Base-by-base conservation (phyloP, 1,140 invertebrate species). In the Druon quercuslanigerum region DNA sequence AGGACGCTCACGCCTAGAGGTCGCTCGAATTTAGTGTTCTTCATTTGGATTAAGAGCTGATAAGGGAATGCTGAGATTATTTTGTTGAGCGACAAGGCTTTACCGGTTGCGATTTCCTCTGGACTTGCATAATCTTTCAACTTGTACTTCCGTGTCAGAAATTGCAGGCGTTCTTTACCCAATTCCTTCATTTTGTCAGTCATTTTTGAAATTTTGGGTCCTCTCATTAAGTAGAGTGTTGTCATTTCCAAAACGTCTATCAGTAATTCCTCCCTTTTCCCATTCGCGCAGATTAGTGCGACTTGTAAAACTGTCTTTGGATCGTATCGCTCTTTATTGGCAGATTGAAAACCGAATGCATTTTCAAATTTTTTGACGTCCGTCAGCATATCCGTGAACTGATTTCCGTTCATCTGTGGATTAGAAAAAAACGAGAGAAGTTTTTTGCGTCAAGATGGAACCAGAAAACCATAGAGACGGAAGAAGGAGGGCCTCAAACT, bases 81-180 rank as follows among this genome's bases (percentile, higher is more conserved):
- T n/a, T 66, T 66, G 33, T 33, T 66, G 3, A 66, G 9, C 16
- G 60, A 66, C 16, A 66, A 40, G 12, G 72, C 51, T 20, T 72
- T 72, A 1, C 20, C 71, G 3, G 7, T 51, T 12, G 71, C 46
- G 4, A 51, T 50, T 14, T 72, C 71, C 14, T 51, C 71, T 3
- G 51, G 16, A 51, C 25, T 66, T 16, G 60, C 60, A 66, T 40
- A 66, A 40, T 66, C 60, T 8, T 66, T 66, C n/a, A 66, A 66
- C 40, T 66, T 66, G 9, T 66, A 66, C 8, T 66, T 66, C 16
- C 40, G 9, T 4, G n/a, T 66, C 3, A 66, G 33, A n/a, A 46
- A n/a, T 13, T 66, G 16, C 14, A 66, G 33, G 4, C 60, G 60
- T 16, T 66, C 25, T n/a, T 66, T 66, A 13, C 60, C 51, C 19